phyloP scores from a whole-genome alignment of 2,113 vertebrate genomes.

The Engystomops pustulosus region DNA sequence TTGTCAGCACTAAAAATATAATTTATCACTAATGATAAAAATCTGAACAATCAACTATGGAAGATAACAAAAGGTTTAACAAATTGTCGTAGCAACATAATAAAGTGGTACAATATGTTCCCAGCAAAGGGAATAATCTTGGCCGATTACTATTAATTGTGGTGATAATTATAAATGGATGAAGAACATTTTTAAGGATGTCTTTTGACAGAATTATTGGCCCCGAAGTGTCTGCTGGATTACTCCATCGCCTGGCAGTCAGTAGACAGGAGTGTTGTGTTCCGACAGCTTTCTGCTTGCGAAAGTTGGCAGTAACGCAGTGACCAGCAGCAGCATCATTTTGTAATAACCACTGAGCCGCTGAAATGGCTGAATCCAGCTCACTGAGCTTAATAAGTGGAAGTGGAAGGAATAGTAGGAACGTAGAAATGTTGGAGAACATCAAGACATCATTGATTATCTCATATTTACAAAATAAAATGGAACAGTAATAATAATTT shows the following conservation, averaged over 20 bases:
- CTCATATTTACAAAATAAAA: too few relatives aligned
- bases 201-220: constrained; percentile 2
- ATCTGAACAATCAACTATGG: too few relatives aligned
- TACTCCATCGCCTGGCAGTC: background rate
- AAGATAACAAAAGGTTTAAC: too few relatives aligned
- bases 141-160: constrained; percentile 5
- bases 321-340: background rate
- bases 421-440: too few relatives aligned
- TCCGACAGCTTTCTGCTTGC: background rate
- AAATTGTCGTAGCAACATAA: background rate
- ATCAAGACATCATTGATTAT: too few relatives aligned
- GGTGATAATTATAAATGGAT: background rate
- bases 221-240: background rate
- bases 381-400: background rate
- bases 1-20: too few relatives aligned
- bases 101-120: background rate
- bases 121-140: background rate
- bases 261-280: background rate
- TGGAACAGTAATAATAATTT: too few relatives aligned
- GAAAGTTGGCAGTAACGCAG: background rate
- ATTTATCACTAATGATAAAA: too few relatives aligned
- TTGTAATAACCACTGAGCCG: background rate
- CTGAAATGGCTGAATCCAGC: background rate
- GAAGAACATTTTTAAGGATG: background rate
- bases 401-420: too few relatives aligned